Evolutionary conservation across 2,888 invertebrate genomes (phyloP).

Genomic region (Lasioglossum oenotherae): DNA sequence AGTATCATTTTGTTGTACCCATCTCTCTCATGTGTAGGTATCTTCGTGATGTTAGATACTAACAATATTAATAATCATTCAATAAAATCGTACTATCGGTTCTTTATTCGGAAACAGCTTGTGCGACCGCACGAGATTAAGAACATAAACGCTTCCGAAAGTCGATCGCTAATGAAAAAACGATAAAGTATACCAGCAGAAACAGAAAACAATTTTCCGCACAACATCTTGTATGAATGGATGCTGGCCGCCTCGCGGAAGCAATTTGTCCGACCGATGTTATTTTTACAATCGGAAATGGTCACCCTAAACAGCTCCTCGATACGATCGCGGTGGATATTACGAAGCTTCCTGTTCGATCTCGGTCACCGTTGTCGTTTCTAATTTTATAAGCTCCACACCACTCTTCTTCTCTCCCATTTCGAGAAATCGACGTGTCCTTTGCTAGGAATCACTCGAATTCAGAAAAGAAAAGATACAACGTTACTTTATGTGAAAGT

Average conservation of each 20-base stretch:
- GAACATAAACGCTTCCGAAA: not conserved
- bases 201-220: slow-evolving; percentile 36
- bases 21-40: not conserved
- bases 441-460: not conserved
- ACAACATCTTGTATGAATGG: slow-evolving; percentile 35
- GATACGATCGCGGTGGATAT: slow-evolving; percentile 36
- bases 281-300: slow-evolving; percentile 46
- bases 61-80: not conserved
- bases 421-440: not conserved
- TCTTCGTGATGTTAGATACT: not conserved
- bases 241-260: slow-evolving; percentile 3
- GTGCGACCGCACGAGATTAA: not conserved
- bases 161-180: slow-evolving; percentile 10
- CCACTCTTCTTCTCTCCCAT: not conserved
- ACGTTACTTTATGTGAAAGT: not conserved
- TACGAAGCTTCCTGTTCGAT: slow-evolving; percentile 9
- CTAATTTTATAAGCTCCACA: slow-evolving; percentile 8
- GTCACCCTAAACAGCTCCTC: slow-evolving; percentile 47
- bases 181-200: slow-evolving; percentile 15
- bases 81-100: not conserved
- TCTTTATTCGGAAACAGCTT: not conserved
- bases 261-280: slow-evolving; percentile 45
- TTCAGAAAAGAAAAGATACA: not conserved
- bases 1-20: not conserved
- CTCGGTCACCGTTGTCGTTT: not conserved